These are phyloP conservation scores for Ascaphus truei DNA, from an alignment of 2,113 vertebrate species.

Conservation along the genomic window DNA sequence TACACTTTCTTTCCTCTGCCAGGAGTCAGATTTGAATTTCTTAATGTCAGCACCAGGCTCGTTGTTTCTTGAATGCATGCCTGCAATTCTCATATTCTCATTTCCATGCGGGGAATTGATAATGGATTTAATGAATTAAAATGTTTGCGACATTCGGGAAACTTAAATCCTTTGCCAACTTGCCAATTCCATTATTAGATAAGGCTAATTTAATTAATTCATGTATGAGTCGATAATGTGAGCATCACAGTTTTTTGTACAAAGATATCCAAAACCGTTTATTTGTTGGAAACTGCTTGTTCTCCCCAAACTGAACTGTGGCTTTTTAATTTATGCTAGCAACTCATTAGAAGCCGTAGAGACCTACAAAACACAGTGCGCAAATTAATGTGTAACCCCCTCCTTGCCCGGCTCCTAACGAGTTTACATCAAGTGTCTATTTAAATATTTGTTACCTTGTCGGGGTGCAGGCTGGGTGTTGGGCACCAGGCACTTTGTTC, in stretches of 20 bases:
- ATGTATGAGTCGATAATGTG: not conserved
- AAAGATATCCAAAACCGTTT: not conserved
- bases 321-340: not conserved
- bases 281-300: not conserved
- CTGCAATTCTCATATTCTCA: not conserved
- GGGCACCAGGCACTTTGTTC: too few relatives aligned
- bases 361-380: too few relatives aligned
- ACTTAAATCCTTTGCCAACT: not conserved
- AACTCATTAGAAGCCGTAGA: not conserved
- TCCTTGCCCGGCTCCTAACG: too few relatives aligned
- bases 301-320: not conserved
- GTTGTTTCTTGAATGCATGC: conserved; percentile 17
- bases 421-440: too few relatives aligned
- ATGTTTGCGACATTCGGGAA: not conserved
- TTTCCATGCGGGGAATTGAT: not conserved
- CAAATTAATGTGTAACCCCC: too few relatives aligned
- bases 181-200: conserved; percentile 12
- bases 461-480: too few relatives aligned
- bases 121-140: conserved; percentile 29
- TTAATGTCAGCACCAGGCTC: conserved; percentile 10
- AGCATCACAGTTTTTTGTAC: not conserved
- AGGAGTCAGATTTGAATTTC: conserved; percentile 27
- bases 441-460: too few relatives aligned
- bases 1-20: not conserved
- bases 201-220: conserved; percentile 30